phyloP scores from a whole-genome alignment of 2,113 vertebrate species.

The Poicephalus meyeri region DNA sequence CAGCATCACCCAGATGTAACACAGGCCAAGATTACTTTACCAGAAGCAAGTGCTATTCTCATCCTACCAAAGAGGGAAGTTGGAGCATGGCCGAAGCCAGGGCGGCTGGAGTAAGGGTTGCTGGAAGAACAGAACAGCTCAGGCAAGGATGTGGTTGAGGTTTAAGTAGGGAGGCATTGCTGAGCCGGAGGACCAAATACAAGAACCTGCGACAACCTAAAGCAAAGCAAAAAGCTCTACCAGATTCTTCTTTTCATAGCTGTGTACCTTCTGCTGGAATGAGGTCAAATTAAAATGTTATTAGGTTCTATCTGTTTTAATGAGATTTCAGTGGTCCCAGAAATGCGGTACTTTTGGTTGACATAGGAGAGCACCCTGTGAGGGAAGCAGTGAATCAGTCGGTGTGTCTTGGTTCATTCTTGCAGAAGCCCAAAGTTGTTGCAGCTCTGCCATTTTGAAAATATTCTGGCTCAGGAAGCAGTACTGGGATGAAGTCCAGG shows the following conservation, averaged over 20 bases:
- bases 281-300: background rate
- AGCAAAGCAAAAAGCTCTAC: background rate
- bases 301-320: background rate
- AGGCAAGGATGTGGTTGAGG: background rate
- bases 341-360: background rate
- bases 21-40: background rate
- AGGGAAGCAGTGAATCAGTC: background rate
- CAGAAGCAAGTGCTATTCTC: background rate
- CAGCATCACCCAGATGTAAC: background rate
- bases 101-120: rapidly evolving
- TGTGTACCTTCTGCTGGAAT: background rate
- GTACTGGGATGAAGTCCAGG: background rate
- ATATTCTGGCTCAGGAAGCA: background rate
- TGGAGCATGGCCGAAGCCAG: background rate
- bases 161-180: background rate
- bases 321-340: background rate
- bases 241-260: background rate
- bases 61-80: background rate
- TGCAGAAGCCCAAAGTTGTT: background rate
- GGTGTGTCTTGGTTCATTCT: background rate
- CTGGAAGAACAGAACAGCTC: background rate
- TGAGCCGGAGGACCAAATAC: background rate
- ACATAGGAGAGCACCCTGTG: background rate
- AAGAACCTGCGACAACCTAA: background rate
- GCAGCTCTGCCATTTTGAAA: background rate